These are phyloP conservation scores for Venustaconcha ellipsiformis DNA, from an alignment of 1,140 invertebrate species.

Conservation along the genomic window DNA sequence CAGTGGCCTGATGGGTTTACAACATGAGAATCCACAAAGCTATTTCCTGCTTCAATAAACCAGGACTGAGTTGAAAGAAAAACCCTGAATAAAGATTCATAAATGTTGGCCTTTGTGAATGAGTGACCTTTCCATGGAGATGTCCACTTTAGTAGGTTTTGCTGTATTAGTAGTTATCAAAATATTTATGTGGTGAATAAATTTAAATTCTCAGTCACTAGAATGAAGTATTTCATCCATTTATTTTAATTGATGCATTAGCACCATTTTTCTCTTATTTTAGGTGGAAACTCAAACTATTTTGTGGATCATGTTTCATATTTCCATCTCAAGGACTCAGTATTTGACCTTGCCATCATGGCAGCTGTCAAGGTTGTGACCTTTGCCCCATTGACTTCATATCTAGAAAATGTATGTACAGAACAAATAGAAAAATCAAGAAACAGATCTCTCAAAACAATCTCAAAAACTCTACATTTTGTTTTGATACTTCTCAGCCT, in stretches of 20 bases:
- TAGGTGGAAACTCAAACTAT: constrained; percentile 60
- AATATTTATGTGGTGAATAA: neutral
- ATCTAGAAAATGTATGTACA: constrained; percentile 45
- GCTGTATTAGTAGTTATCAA: neutral
- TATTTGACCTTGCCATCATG: constrained; percentile 62
- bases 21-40: no score
- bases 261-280: constrained; percentile 31
- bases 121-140: neutral
- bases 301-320: constrained; percentile 59
- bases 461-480: constrained; percentile 34
- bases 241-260: neutral
- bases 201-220: neutral
- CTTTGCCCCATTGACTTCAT: constrained; percentile 32
- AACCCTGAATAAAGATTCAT: neutral
- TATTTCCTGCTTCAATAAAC: no score
- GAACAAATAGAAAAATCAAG: constrained; percentile 45
- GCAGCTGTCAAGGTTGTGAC: constrained; percentile 46
- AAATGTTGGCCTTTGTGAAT: neutral
- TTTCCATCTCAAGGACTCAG: constrained; percentile 56
- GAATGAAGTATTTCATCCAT: neutral
- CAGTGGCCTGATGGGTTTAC: no score
- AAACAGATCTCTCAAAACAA: constrained; percentile 19
- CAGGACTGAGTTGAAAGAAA: no score
- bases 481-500: constrained; percentile 36
- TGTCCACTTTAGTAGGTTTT: neutral